Evolutionary conservation across 2,113 vertebrate species (phyloP), one percentile per base, ranked within the genome.

Genomic region (Macrotis lagotis): DNA sequence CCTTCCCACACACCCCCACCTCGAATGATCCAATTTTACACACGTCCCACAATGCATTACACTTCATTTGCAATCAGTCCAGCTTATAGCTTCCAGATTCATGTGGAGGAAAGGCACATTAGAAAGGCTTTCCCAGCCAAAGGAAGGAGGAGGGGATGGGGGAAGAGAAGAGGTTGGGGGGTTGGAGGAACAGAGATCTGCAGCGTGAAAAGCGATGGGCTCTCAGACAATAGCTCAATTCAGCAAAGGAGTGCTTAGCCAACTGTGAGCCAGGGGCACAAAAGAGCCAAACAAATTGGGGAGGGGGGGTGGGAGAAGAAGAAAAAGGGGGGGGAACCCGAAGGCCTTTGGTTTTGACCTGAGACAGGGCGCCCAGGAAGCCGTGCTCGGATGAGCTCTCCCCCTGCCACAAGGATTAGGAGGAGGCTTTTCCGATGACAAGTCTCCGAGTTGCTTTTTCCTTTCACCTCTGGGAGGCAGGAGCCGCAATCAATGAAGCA

Each of bases 31-130:
- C 98, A 97, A 94, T 98, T 98, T 98, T 98, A 98, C 98, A 98
- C 98, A 97, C 98, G 98, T 98, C 98, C 99, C 99, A 98, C 98
- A 98, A 99, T 99, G 99, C 99, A 99, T 99, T 99, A 99, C 99
- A 99, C 99, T 99, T 99, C 99, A 99, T 99, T 99, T 99, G 99
- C 99, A 98, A 99, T 98, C 98, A 98, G 98, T 98, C 99, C 98
- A 98, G 99, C 99, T 99, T 98, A 98, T 98, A 98, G 99, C 99
- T 99, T 99, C 99, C 99, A 99, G 99, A 99, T 99, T 99, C 99
- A 99, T 98, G 99, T 97, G 98, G 98, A 98, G 99, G 98, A 98
- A 99, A 99, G 98, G 99, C 99, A 99, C 99, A 99, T 98, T 98
- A 98, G 98, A 99, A 74, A 98, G 98, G 99, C 99, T 99, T 83